Percentiles rank a stretch among this genome's conserved stretches.
Conservation (phyloP, 2,888 invertebrate species). For the Drosophila mulleri region DNA sequence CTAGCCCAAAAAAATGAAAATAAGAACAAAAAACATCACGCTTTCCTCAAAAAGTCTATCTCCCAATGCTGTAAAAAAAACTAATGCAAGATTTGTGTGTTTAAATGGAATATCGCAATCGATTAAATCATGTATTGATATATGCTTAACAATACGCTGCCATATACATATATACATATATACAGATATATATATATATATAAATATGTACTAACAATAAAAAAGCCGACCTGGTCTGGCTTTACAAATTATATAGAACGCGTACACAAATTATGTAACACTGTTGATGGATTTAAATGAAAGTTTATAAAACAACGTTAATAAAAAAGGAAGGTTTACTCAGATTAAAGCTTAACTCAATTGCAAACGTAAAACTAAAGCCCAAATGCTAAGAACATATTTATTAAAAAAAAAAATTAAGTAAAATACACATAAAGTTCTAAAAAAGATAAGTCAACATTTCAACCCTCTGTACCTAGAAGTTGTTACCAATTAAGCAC, state of each 20-base stretch:
- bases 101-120: conserved; percentile 15
- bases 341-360: conserved; percentile 54
- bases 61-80: conserved; percentile 47
- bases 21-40: conserved; percentile 32
- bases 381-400: conserved; percentile 44
- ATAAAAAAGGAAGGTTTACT: conserved; percentile 41
- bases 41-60: conserved; percentile 45
- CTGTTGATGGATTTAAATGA: conserved; percentile 73
- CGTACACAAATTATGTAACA: conserved; percentile 62
- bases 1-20: conserved; percentile 16
- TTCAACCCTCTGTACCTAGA: conserved; percentile 72
- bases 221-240: conserved; percentile 65
- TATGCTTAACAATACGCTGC: conserved; percentile 76
- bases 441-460: conserved; percentile 44
- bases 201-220: conserved; percentile 49
- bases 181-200: conserved; percentile 22
- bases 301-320: conserved; percentile 79
- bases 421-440: conserved; percentile 21
- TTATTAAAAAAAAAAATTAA: conserved; percentile 23
- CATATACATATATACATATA: conserved; percentile 53
- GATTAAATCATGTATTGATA: conserved; percentile 65
- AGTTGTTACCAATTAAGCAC: conserved; percentile 71
- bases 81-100: conserved; percentile 10
- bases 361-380: conserved; percentile 44
- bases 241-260: conserved; percentile 45